Percentiles rank a stretch among this genome's conserved stretches.
Evolutionary conservation across 1,140 invertebrate species (phyloP).

Genomic region (Thaumatotibia leucotreta): DNA sequence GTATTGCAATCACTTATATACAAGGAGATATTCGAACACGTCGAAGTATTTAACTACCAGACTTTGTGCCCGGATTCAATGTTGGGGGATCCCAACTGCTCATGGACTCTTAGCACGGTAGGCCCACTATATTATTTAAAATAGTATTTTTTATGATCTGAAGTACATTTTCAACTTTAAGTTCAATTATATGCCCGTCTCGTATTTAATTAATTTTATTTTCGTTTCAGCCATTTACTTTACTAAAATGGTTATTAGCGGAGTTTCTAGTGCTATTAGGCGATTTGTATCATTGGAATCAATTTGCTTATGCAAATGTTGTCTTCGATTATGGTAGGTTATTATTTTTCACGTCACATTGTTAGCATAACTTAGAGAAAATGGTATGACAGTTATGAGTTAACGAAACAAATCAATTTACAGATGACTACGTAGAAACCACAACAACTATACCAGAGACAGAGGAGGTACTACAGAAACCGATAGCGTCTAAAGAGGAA

Average conservation of each 20-base stretch:
- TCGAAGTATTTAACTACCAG: too few species aligned
- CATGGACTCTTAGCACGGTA: constrained; percentile 50
- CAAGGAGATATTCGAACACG: too few species aligned
- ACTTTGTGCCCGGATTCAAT: constrained; percentile 79
- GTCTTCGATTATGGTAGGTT: constrained; percentile 30
- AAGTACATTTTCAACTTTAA: background rate
- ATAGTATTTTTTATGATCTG: background rate
- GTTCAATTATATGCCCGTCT: background rate
- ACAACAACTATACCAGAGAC: constrained; percentile 41
- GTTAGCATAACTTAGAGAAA: background rate
- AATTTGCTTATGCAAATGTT: constrained; percentile 32
- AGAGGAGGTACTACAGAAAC: constrained; percentile 21
- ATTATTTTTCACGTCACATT: background rate
- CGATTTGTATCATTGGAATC: constrained; percentile 42
- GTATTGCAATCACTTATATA: too few species aligned
- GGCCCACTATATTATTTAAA: constrained; percentile 17
- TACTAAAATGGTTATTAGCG: constrained; percentile 51
- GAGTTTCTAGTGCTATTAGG: constrained; percentile 48
- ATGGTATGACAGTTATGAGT: background rate
- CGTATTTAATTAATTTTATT: background rate
- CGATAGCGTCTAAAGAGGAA: constrained; percentile 49
- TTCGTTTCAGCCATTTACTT: constrained; percentile 54
- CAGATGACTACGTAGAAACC: constrained; percentile 31
- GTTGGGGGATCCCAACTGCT: constrained; percentile 29
- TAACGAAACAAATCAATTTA: background rate